Base-by-base conservation (phyloP, 2,888 invertebrate species). In the Coelopa pilipes region DNA sequence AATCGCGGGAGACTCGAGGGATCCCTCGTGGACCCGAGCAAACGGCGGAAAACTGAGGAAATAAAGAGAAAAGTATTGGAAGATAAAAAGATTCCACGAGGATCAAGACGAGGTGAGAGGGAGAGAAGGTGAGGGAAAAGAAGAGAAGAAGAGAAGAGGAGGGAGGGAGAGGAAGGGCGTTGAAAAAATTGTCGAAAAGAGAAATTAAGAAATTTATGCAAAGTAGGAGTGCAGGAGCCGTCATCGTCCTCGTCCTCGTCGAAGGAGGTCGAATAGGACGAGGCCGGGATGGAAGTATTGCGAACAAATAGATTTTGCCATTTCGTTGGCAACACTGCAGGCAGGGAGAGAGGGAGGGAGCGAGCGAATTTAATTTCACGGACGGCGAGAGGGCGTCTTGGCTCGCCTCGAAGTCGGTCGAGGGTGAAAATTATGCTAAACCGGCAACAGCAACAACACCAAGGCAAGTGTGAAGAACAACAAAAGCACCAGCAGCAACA, bases 301-400 rank as follows among this genome's bases (percentile, higher is more conserved):
- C 15, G 60, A 62, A 62, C 60, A 62, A 62, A 62, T 62, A 62
- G 60, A 62, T 62, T 62, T 62, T 62, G 24, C 60, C 60, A 62
- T 62, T 24, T 62, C 13, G 24, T 24, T 24, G 60, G 24, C 60
- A 15, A 2, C 34, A 34, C 2, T 2, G 7, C 4, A 34, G 34
- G 4, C 34, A 34, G 34, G 7, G 34, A 7, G 34, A 34, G 7
- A 34, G 34, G 34, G 2, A 34, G 34, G 7, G 34, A 4, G 34
- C 2, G 34, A 34, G 7, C 4, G 53, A 53, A 53, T 53, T 53
- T 53, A 53, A 53, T 53, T 53, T 53, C 15, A 53, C 53, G 53
- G n/a, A 53, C 53, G 53, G 53, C n/a, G 10, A 15, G 53, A 53
- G 10, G 34, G 34, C 34, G 34, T 34, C 34, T 34, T 34, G 4